Evolutionary conservation across 2,113 vertebrate genomes (phyloP), one percentile per base, ranked within the genome.

Genomic region (Ellobius talpinus): DNA sequence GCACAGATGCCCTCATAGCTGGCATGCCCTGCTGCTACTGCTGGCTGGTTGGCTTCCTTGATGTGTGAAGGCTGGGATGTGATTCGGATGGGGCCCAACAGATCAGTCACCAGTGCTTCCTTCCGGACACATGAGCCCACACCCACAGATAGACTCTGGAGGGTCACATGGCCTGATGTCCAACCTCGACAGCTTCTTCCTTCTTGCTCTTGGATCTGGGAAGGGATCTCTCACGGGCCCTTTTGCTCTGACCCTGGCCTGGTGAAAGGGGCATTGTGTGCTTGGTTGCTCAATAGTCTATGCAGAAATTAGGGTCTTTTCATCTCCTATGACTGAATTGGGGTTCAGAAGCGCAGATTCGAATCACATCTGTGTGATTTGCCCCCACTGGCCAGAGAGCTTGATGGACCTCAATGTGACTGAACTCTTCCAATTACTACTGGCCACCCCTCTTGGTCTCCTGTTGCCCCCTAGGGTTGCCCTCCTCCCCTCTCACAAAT

Each of bases 261-360:
- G 58, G 65, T 7, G 12, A 81, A 76, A 65, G 42, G 45, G 87
- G 68, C 79, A 84, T 12, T 88, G 86, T 79, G 84, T 78, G 66
- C 90, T 94, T 47, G 23, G 70, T n/a, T 26, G 10, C 76, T 95
- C 36, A 42, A 47, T 45, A 78, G 39, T 63, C 87, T 23, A 26
- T 88, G 65, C 91, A 89, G 78, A 96, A 93, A 78, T 89, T 50
- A 29, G 47, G 61, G 78, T 79, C 12, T 91, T 79, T 45, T 58
- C 24, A 65, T 61, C 73, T 82, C 77, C 63, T 89, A 17, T 55
- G 87, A 89, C 72, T 65, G 90, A 89, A 42, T 50, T 73, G 50
- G 74, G n/a, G 33, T 58, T 92, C 79, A 33, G 39, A 85, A 70
- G 87, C 2, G 10, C 7, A 5, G 63, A 39, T 87, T 93, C 50